Percentiles rank a stretch among this genome's conserved stretches.
Evolutionary conservation across 2,113 vertebrate genomes (phyloP).

Genomic region (Neodontobutis hainanensis): DNA sequence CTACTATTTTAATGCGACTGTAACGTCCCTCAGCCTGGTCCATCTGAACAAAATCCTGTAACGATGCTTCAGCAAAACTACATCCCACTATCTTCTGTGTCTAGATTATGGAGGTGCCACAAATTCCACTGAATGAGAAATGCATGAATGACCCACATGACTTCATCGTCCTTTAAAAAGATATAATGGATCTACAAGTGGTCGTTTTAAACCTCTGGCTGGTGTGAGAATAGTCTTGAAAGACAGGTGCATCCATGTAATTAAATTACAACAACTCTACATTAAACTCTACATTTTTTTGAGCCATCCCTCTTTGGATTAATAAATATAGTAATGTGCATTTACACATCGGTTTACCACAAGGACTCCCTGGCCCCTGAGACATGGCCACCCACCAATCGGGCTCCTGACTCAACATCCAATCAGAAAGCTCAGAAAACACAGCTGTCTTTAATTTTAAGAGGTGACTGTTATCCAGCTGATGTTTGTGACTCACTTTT

Average conservation of each 20-base stretch:
- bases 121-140: slow-evolving; percentile 34
- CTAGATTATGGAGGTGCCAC: slow-evolving; percentile 36
- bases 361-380: slow-evolving; percentile 32
- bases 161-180: slow-evolving; percentile 39
- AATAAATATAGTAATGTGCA: slow-evolving; percentile 61
- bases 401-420: slow-evolving; percentile 14
- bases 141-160: slow-evolving; percentile 26
- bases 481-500: slow-evolving; percentile 29
- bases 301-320: slow-evolving; percentile 50
- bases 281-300: slow-evolving; percentile 40
- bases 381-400: slow-evolving; percentile 56
- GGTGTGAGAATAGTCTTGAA: neutral
- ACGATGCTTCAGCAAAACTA: slow-evolving; percentile 5
- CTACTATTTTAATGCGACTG: neutral
- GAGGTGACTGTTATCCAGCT: slow-evolving; percentile 30
- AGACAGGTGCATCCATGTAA: slow-evolving; percentile 36
- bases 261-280: slow-evolving; percentile 32
- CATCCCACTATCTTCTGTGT: slow-evolving; percentile 27
- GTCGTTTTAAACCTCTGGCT: slow-evolving; percentile 19
- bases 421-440: slow-evolving; percentile 15
- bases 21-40: slow-evolving; percentile 1
- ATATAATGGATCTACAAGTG: neutral
- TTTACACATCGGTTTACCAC: slow-evolving; percentile 21
- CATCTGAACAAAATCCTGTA: slow-evolving; percentile 8
- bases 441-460: slow-evolving; percentile 6